Evolutionary conservation across 2,797 vertebrate species (phyloP), one percentile per base, ranked within the genome.

Genomic region (Enteromius afrohamiltoni): DNA sequence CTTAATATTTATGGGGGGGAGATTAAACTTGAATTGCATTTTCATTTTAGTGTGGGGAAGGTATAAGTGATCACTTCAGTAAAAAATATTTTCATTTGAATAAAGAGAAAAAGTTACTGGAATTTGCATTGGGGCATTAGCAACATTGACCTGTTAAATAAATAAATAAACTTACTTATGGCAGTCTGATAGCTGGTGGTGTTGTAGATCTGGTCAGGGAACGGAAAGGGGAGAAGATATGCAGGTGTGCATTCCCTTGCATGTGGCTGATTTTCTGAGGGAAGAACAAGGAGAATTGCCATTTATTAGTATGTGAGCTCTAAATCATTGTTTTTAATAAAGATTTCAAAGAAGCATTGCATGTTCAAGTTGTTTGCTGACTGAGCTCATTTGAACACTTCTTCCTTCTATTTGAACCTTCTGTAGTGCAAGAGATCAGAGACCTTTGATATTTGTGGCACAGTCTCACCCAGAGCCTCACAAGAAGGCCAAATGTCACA

Each of bases 141-240:
- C n/a, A 47, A 9, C 26, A 2, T 16, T 70, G 10, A 17, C 10
- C 23, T 26, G 26, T 17, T 19, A 73, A 42, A 73, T 6, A 16
- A 34, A 21, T 31, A 9, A 53, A 21, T 13, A n/a, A n/a, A 6
- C 97, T 95, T 94, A 99, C 98, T 97, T 80, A 98, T 93, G 80
- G 97, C 97, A 76, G 95, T 94, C 49, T 97, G 93, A 3, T 98
- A 96, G 80, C 93, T 92, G 1, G 97, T 98, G 23, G 95, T 92
- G 78, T 98, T 99, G 92, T 96, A 92, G 23, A 92, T 93, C 81
- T 95, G 93, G 82, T 93, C 93, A 85, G 95, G 92, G 86, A 96
- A 90, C 0, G 98, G 97, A 90, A 98, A 99, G 0, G 98, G 97
- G 4, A 96, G 96, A 83, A 98, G 94, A 92, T 98, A 99, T 81